Evolutionary conservation across 2,113 vertebrate species (phyloP).

Genomic region (Fulica atra): DNA sequence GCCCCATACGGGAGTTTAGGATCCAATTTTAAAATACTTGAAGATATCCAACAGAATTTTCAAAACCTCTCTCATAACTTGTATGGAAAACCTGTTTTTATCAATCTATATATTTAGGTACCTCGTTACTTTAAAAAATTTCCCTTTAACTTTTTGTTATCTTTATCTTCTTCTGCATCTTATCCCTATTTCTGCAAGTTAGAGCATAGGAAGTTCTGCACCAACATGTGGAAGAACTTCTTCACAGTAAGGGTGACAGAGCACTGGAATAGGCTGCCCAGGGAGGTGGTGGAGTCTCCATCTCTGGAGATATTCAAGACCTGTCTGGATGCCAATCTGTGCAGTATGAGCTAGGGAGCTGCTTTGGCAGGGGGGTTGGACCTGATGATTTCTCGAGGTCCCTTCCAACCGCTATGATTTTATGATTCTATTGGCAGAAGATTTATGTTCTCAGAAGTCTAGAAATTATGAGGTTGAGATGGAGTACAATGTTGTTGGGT

Average conservation of each 20-base stretch:
- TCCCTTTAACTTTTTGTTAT: not conserved
- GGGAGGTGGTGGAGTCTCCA: no score
- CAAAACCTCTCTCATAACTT: not conserved
- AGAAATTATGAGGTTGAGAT: not conserved
- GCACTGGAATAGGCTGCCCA: no score
- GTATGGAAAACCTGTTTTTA: not conserved
- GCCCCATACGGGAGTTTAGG: not conserved
- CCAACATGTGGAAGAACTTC: no score
- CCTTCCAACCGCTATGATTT: no score
- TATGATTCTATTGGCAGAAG: not conserved
- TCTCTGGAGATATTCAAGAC: no score
- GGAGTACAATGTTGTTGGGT: rapidly evolving
- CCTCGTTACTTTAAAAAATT: not conserved
- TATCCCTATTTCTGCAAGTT: no score
- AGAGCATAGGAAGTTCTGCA: no score
- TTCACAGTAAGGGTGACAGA: no score
- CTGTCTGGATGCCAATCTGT: no score
- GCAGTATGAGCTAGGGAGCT: no score
- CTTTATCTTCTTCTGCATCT: not conserved
- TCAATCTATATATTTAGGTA: not conserved
- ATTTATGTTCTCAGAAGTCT: not conserved
- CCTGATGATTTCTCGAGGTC: no score
- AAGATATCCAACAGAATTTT: not conserved
- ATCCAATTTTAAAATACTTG: not conserved
- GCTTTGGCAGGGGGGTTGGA: no score